Conservation (phyloP, 2,888 invertebrate genomes). For the Notodonta ziczac region DNA sequence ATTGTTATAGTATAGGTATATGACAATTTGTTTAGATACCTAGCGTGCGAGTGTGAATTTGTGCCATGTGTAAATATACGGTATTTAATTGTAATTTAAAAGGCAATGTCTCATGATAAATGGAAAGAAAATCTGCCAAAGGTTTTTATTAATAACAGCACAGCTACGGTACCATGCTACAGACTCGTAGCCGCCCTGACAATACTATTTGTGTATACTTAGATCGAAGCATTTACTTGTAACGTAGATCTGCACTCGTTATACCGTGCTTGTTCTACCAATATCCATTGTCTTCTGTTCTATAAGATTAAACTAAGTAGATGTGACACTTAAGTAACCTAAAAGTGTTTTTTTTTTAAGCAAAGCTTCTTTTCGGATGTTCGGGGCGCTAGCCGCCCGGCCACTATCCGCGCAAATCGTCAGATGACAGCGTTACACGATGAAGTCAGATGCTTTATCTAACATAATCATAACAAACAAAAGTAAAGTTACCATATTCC, state of each 20-base stretch:
- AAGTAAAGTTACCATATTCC: no score
- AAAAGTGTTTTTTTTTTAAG: no score
- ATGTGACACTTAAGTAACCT: not conserved
- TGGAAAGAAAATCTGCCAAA: constrained; percentile 18
- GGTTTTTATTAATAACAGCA: constrained; percentile 18
- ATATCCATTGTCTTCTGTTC: not conserved
- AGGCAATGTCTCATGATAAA: constrained; percentile 18
- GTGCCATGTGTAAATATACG: constrained; percentile 45
- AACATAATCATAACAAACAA: no score
- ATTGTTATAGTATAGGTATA: constrained; percentile 58
- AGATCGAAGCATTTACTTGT: not conserved
- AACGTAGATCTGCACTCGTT: no score
- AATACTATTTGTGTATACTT: not conserved
- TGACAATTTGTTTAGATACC: constrained; percentile 45
- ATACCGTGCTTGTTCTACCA: no score
- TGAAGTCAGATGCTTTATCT: no score
- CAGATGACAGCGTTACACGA: no score
- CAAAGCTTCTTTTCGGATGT: no score
- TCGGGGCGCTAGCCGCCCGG: no score
- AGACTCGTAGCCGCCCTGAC: constrained; percentile 9
- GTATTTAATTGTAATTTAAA: constrained; percentile 41
- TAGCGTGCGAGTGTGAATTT: constrained; percentile 27
- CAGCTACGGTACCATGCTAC: constrained; percentile 32
- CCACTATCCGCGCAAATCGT: no score
- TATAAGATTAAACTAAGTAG: not conserved